Percentiles rank a stretch among this genome's conserved stretches.
phyloP scores from a whole-genome alignment of 2,797 vertebrate genomes.

The Cercopithecus mitis region DNA sequence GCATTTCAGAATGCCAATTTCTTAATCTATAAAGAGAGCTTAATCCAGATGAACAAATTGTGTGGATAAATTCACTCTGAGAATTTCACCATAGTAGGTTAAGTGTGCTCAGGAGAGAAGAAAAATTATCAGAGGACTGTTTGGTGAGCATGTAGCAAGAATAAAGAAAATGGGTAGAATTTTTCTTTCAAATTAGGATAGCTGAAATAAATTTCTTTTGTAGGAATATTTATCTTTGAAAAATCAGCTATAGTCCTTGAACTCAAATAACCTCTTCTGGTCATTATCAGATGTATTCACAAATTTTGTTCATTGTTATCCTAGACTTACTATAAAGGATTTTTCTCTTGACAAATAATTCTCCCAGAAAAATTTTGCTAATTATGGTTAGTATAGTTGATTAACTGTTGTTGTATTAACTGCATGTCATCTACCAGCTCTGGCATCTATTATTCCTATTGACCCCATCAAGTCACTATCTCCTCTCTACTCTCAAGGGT shows the following conservation, averaged over 20 bases:
- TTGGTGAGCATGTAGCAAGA: not conserved
- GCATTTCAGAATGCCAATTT: not conserved
- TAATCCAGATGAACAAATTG: constrained; percentile 25
- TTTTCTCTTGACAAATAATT: constrained; percentile 10
- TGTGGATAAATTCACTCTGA: not conserved
- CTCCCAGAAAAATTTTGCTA: not conserved
- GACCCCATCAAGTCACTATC: not conserved
- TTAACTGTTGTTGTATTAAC: not conserved
- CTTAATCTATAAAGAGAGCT: not conserved
- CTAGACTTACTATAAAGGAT: not conserved
- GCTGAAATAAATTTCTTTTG: not conserved
- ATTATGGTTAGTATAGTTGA: not conserved
- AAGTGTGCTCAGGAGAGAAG: not conserved
- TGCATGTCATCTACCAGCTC: not conserved
- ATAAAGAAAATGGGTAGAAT: not conserved
- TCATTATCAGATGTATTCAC: not conserved
- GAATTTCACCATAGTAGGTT: not conserved
- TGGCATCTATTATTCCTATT: not conserved
- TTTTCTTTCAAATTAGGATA: constrained; percentile 20
- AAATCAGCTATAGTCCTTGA: constrained; percentile 3
- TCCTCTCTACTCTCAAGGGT: not conserved
- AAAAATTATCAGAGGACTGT: not conserved
- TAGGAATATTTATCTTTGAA: constrained; percentile 16
- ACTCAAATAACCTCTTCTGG: constrained; percentile 1
- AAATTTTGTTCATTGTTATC: not conserved